Base-by-base conservation (phyloP, 2,888 invertebrate species). In the Bhutanitis thaidina region DNA sequence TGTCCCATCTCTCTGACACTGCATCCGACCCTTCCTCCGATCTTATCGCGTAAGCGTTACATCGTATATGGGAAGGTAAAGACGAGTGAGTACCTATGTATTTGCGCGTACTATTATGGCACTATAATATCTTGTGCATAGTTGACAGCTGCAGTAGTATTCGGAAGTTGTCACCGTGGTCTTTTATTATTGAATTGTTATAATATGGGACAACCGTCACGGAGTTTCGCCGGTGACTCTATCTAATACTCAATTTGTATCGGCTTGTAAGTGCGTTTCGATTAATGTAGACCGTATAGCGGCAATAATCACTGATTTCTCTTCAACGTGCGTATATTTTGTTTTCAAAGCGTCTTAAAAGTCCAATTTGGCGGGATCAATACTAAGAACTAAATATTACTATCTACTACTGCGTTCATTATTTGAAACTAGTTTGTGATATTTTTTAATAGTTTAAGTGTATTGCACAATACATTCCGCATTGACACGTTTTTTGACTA, bases 301-400 rank as follows among this genome's bases (percentile, higher is more conserved):
- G 45, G 36, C 20, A 40, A 50, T 45, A 67, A 71, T 68, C 60
- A 61, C 41, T 58, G 71, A 66, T 80, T 80, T 77, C 76, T 67
- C 76, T 68, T 62, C 61, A 56, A 60, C 59, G 56, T 64, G 68
- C 69, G 67, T 74, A 36, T 16, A 14, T 35, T 41, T 47, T 39
- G 20, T 16, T n/a, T n/a, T n/a, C n/a, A n/a, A 16, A 20, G 20
- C 12, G 12, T 39, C 32, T 30, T 14, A 9, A 20, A 46, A 32
- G 30, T 30, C 30, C 10, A 30, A 16, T 16, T 45, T 12, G n/a
- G 15, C 27, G 15, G 14, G 30, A 30, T 16, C 16, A 29, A 13
- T 10, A n/a, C 29, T 45, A 37, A 37, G 32, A 12, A 20, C n/a
- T 8, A 20, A 5, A 20, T 34, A 13, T 34, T 41, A 16, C 13